A percentile compares a stretch with the other conserved stretches of the same genome.
These are phyloP conservation scores for Noctua comes DNA, from an alignment of 2,888 invertebrate species.

Conservation along the genomic window DNA sequence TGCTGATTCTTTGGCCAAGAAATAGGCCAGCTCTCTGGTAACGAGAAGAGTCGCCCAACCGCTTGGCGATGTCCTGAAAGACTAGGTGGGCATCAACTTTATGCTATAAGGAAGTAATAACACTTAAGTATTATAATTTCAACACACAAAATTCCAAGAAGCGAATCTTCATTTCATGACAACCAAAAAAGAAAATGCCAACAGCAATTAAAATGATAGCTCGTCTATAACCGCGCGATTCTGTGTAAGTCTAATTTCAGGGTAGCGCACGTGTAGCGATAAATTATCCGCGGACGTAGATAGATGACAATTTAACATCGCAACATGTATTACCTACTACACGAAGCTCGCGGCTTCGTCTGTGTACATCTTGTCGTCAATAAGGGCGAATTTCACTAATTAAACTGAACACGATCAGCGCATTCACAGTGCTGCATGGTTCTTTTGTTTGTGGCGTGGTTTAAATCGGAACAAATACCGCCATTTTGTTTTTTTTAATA, in stretches of 20 bases:
- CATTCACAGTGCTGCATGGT: too few relatives aligned
- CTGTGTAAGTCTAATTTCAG: conserved; percentile 63
- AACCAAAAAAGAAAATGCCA: conserved; percentile 7
- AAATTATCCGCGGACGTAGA: conserved; percentile 81
- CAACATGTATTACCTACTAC: conserved; percentile 63
- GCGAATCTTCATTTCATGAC: neutral
- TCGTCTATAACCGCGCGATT: conserved; percentile 45
- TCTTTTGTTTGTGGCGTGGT: neutral
- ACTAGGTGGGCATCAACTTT: too few relatives aligned
- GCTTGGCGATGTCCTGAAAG: too few relatives aligned
- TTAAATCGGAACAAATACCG: too few relatives aligned
- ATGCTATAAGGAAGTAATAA: neutral
- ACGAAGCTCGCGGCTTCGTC: neutral
- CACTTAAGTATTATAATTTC: neutral
- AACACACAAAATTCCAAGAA: conserved; percentile 10
- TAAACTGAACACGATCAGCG: too few relatives aligned
- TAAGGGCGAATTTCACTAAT: neutral
- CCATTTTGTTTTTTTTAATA: too few relatives aligned
- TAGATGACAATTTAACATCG: conserved; percentile 86
- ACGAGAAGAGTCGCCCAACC: too few relatives aligned
- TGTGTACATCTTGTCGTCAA: neutral
- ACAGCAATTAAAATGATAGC: conserved; percentile 58
- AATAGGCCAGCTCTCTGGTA: too few relatives aligned
- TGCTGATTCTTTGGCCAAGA: too few relatives aligned
- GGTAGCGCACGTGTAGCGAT: conserved; percentile 65